phyloP scores from a whole-genome alignment of 2,888 invertebrate genomes.

The Frankliniella intonsa region DNA sequence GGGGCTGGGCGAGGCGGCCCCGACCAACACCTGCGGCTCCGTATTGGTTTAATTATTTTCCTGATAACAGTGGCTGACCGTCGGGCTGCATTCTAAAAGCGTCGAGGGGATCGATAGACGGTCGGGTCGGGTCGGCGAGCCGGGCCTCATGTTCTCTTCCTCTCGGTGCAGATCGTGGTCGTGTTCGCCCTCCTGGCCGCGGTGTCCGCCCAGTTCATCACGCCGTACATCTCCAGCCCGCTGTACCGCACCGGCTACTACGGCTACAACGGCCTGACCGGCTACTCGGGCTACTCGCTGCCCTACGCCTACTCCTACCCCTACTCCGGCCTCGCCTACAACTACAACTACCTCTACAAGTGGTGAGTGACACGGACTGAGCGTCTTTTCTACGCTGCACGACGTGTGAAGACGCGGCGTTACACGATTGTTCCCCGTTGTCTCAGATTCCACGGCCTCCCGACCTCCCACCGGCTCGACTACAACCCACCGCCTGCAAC shows the following conservation, averaged over 20 bases:
- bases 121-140: too few relatives aligned
- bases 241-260: slow-evolving; percentile 20
- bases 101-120: too few relatives aligned
- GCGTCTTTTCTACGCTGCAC: not conserved
- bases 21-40: too few relatives aligned
- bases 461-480: not conserved
- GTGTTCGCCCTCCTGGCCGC: slow-evolving; percentile 21
- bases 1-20: too few relatives aligned
- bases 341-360: slow-evolving; percentile 25
- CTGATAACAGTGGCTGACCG: too few relatives aligned
- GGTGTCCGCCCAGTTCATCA: not conserved
- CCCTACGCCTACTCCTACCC: slow-evolving; percentile 16
- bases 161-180: not conserved
- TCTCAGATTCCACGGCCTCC: not conserved
- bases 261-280: slow-evolving; percentile 12
- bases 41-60: too few relatives aligned
- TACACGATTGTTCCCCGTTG: not conserved
- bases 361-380: not conserved
- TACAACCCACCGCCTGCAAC: not conserved
- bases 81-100: too few relatives aligned
- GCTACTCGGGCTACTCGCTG: slow-evolving; percentile 12
- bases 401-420: not conserved
- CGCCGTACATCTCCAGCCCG: slow-evolving; percentile 1
- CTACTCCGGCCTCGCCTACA: slow-evolving; percentile 10
- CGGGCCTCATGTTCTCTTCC: not conserved